Conservation (phyloP, 2,888 invertebrate genomes). For the Mimachlamys varia region DNA sequence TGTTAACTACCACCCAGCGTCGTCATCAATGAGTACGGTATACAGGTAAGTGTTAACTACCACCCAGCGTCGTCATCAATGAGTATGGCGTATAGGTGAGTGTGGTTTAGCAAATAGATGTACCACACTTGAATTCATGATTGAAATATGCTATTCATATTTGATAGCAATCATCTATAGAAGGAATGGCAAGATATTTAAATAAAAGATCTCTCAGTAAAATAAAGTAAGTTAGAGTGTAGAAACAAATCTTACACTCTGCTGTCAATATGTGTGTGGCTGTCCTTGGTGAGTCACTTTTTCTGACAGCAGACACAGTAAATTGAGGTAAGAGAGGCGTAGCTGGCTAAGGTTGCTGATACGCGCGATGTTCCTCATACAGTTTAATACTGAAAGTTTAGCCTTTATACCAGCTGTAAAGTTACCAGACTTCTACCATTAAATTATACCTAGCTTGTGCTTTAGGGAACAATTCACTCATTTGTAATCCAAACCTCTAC, state of each 20-base stretch:
- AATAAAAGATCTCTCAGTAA: no score
- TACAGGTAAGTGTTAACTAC: conserved; percentile 74
- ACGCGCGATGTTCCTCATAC: conserved; percentile 43
- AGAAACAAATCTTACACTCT: not conserved
- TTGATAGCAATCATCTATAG: no score
- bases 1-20: conserved; percentile 83
- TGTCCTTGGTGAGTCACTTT: not conserved
- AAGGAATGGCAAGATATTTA: no score
- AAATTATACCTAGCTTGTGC: no score
- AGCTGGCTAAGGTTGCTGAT: conserved; percentile 10
- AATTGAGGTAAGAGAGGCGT: conserved; percentile 16
- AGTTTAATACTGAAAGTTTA: not conserved
- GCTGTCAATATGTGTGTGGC: not conserved
- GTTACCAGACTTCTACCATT: no score
- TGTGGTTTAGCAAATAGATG: no score
- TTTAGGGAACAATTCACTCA: no score
- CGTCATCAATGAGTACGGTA: conserved; percentile 85
- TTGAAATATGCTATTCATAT: no score
- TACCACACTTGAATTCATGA: no score
- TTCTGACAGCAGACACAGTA: not conserved
- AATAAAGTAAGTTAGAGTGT: no score
- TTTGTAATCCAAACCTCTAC: no score
- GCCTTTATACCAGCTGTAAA: no score
- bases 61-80: conserved; percentile 84
- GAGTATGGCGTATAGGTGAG: conserved; percentile 85